Percentiles rank a stretch among this genome's conserved stretches.
phyloP scores from a whole-genome alignment of 2,888 invertebrate genomes.

The Phytoseiulus persimilis region DNA sequence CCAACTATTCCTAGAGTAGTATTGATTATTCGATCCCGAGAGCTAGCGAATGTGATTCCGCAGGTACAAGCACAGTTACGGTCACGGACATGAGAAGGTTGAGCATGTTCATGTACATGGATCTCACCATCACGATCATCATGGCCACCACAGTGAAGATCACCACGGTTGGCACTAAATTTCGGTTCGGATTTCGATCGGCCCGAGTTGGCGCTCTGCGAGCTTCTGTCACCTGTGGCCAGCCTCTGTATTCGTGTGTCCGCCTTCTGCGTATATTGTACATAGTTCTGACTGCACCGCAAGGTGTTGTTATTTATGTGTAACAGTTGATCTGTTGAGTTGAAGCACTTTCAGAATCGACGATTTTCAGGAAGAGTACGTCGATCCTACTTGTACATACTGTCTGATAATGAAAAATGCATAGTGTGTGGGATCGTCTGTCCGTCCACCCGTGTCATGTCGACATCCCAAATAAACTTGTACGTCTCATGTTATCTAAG shows the following conservation, averaged over 20 bases:
- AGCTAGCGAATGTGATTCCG: neutral
- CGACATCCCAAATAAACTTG: neutral
- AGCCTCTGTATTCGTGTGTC: neutral
- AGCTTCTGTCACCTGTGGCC: too few relatives aligned
- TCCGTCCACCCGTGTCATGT: neutral
- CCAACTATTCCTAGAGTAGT: neutral
- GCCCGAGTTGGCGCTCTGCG: too few relatives aligned
- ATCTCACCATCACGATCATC: neutral
- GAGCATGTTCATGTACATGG: constrained; percentile 29
- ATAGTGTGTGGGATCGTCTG: neutral
- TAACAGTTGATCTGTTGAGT: neutral
- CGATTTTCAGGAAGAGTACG: neutral
- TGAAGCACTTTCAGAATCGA: neutral
- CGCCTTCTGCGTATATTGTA: neutral
- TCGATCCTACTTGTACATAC: neutral
- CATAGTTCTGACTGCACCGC: neutral
- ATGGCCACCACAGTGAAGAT: neutral
- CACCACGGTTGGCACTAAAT: constrained; percentile 21
- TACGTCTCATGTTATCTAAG: too few relatives aligned
- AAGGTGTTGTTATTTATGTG: neutral
- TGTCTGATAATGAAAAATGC: neutral
- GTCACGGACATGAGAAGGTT: neutral
- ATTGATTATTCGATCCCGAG: too few relatives aligned
- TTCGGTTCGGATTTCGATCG: neutral
- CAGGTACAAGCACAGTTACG: constrained; percentile 31